Conservation (phyloP, 92 coral and sea anemone genomes). For the Diadumene lineata region DNA sequence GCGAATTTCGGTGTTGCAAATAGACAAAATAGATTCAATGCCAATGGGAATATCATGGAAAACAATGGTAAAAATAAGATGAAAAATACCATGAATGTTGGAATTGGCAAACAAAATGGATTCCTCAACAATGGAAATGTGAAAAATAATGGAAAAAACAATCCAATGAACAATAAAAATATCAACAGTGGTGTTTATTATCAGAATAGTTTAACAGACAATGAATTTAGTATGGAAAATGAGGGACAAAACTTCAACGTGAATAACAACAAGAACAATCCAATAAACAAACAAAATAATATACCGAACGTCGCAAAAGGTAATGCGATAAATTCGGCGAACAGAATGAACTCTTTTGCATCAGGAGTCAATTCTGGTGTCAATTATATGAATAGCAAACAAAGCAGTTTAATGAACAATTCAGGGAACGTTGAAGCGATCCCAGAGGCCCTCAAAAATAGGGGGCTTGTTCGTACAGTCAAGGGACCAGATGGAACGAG, state of each 20-base stretch:
- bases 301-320: background rate
- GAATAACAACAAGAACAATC: background rate
- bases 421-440: slow-evolving; percentile 15
- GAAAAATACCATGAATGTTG: background rate
- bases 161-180: background rate
- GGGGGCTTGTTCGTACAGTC: slow-evolving; percentile 76
- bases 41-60: background rate
- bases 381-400: background rate
- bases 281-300: too few relatives aligned
- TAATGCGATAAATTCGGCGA: background rate
- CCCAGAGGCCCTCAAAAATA: slow-evolving; percentile 23
- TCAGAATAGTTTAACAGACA: background rate
- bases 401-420: background rate
- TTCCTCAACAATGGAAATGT: background rate
- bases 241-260: background rate
- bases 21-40: too few relatives aligned
- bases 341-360: background rate
- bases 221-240: slow-evolving; percentile 2
- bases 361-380: background rate
- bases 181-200: background rate
- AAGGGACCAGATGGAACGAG: slow-evolving; percentile 75
- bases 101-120: background rate
- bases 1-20: background rate
- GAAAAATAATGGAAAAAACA: background rate
- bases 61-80: slow-evolving; percentile 6